Conservation (phyloP, 2,888 invertebrate species). For the Drosophila flavopinicola region DNA sequence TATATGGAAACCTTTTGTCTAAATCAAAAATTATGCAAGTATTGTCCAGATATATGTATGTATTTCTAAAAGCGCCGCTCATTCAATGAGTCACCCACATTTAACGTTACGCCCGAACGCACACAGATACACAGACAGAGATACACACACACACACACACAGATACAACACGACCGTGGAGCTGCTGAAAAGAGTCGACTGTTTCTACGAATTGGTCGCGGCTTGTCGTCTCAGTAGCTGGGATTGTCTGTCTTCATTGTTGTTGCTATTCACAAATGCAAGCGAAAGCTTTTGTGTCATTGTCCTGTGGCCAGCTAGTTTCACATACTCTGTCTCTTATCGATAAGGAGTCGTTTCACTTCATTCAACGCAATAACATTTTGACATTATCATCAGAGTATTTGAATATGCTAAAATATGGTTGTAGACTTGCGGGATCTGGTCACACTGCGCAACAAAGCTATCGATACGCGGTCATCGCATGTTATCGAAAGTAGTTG, state of each 20-base stretch:
- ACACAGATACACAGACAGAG: constrained; percentile 17
- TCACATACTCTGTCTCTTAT: constrained; percentile 1
- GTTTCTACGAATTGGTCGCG: constrained; percentile 22
- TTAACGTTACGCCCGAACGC: constrained; percentile 41
- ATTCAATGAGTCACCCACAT: constrained; percentile 25
- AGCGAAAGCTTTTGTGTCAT: constrained; percentile 53
- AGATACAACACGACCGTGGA: constrained; percentile 5
- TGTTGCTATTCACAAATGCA: constrained; percentile 35
- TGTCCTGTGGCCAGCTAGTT: constrained; percentile 52
- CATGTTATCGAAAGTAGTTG: no score
- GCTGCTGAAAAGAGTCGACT: constrained; percentile 15
- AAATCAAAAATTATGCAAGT: constrained; percentile 33
- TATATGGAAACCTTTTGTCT: constrained; percentile 50
- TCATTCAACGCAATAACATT: no score
- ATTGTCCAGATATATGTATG: constrained; percentile 8
- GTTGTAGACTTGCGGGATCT: no score
- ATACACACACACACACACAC: constrained; percentile 41
- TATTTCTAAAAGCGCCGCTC: constrained; percentile 9
- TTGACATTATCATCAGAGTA: no score
- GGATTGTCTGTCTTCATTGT: not conserved
- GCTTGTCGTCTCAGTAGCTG: constrained; percentile 3
- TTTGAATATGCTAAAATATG: no score
- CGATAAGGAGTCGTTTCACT: not conserved
- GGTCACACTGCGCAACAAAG: no score
- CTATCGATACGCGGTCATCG: no score